Base-by-base conservation (phyloP, 2,888 invertebrate genomes). In the Callinectes sapidus region DNA sequence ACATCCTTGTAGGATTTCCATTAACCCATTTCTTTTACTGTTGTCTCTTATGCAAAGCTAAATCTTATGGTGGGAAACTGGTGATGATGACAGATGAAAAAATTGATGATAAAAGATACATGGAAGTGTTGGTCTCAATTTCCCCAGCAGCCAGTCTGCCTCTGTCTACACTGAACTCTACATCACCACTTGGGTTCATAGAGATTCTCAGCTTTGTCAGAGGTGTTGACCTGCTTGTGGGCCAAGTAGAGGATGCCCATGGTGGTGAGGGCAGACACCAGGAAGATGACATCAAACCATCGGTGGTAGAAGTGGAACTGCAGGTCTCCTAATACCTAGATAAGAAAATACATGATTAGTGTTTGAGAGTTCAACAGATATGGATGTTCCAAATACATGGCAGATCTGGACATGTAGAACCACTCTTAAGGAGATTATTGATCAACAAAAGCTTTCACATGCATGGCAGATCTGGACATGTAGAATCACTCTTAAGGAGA, bases 211-310 rank as follows among this genome's bases (percentile, higher is more conserved):
- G 92, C 88, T 66, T 91, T 94, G 39, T 94, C 94, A 10, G 91
- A 90, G 23, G 92, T 92, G 61, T 90, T 91, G 61, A 92, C 91
- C 85, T 94, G 94, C 48, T 99, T 99, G 95, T 99, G 99, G 23
- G 99, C 99, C 95, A 99, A 96, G 96, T 99, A 99, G 92, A 99
- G 96, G 94, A 99, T 99, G 94, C 98, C 97, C 95, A 99, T 99
- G 94, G 99, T 99, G 28, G 98, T 98, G 77, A 99, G 96, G 0
- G 99, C 99, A 95, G 99, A 99, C 42, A 99, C 98, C 93, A 99
- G 96, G 96, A 99, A 99, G 95, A 99, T 99, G 6, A 99, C 99
- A 96, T 99, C 99, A 96, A 99, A 99, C 99, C 99, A 99, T 94
- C 99, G 97, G 96, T 99, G 99, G 95, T 99, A 99, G 96, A 99